phyloP scores from a whole-genome alignment of 2,113 vertebrate species.

The Mellivora capensis region DNA sequence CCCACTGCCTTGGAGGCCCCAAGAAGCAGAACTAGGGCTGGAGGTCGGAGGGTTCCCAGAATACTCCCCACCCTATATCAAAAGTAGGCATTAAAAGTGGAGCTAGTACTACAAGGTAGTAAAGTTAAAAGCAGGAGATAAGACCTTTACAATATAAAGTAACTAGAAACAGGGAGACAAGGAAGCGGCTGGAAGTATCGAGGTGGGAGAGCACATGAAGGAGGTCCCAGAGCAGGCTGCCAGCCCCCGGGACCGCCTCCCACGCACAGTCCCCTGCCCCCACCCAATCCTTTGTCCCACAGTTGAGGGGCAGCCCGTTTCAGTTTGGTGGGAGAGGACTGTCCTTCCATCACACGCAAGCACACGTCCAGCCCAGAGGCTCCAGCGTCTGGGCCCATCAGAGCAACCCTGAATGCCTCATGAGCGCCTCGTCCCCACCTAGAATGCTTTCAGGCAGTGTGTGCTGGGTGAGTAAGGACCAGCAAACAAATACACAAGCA shows the following conservation, averaged over 20 bases:
- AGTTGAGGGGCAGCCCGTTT: background rate
- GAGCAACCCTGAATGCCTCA: background rate
- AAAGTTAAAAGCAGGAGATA: background rate
- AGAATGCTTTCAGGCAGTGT: accelerated
- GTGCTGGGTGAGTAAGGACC: background rate
- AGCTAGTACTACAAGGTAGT: constrained; percentile 25
- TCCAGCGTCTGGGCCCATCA: background rate
- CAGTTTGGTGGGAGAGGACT: background rate
- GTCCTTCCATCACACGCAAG: background rate
- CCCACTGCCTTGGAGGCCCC: background rate
- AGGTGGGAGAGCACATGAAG: accelerated
- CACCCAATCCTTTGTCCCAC: background rate
- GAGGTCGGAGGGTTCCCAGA: background rate
- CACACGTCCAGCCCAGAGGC: background rate
- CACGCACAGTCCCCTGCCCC: too few species aligned
- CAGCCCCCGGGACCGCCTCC: accelerated
- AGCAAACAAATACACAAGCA: background rate
- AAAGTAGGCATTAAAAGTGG: constrained; percentile 23
- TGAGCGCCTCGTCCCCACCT: background rate
- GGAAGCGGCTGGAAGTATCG: accelerated
- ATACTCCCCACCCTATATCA: accelerated
- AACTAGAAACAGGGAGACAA: background rate
- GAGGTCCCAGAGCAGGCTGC: accelerated
- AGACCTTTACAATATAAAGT: background rate
- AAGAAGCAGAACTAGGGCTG: background rate